Evolutionary conservation across 2,888 invertebrate genomes (phyloP).

Genomic region (Chrysomela aeneicollis): DNA sequence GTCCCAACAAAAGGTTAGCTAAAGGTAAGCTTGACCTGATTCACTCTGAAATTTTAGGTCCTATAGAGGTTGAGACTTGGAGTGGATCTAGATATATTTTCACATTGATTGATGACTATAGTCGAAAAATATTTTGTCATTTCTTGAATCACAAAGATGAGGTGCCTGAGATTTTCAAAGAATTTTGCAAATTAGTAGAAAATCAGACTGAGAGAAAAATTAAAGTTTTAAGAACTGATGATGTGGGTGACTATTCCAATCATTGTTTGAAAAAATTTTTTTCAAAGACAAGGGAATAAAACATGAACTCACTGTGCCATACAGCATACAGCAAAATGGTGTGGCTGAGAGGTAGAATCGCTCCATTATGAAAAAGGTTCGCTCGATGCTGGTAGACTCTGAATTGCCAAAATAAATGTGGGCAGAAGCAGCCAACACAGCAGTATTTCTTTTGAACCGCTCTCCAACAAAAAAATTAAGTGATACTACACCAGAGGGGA

Average conservation of each 20-base stretch:
- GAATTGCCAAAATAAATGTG: no score
- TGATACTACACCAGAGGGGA: no score
- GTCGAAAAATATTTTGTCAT: no score
- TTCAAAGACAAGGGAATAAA: constrained; percentile 17
- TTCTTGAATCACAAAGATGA: no score
- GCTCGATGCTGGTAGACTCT: constrained; percentile 13
- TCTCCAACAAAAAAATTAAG: no score
- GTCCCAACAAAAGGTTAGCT: constrained; percentile 49
- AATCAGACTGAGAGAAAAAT: constrained; percentile 33
- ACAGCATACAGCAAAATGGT: no score
- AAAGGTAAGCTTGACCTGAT: constrained; percentile 32
- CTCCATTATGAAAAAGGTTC: no score
- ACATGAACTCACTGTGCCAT: constrained; percentile 17
- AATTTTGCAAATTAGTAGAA: constrained; percentile 35
- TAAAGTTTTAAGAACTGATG: constrained; percentile 32
- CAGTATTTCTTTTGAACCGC: no score
- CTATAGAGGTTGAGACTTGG: constrained; percentile 33
- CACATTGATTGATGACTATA: constrained; percentile 33
- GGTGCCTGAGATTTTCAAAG: constrained; percentile 24
- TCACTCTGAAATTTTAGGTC: constrained; percentile 33
- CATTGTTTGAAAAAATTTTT: constrained; percentile 8
- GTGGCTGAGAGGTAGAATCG: no score
- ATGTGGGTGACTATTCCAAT: constrained; percentile 31
- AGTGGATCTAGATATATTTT: constrained; percentile 29
- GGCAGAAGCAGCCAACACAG: no score